phyloP scores from a whole-genome alignment of 2,113 vertebrate species.

The Rhagologus leucostigma region DNA sequence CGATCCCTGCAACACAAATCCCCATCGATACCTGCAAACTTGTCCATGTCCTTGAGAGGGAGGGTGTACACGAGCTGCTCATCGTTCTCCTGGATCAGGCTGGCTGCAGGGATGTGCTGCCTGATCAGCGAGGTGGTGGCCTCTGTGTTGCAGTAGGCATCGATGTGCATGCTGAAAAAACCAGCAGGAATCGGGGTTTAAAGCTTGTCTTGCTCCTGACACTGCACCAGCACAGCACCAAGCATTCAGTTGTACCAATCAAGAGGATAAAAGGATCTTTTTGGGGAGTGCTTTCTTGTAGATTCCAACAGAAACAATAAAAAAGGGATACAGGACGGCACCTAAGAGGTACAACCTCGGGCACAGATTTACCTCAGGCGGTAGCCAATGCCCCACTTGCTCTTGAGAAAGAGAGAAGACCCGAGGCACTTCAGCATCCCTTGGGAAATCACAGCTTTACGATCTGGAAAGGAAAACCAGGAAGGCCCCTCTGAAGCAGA shows the following conservation, averaged over 20 bases:
- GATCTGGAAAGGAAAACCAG: conserved; percentile 73
- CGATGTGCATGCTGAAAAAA: conserved; percentile 84
- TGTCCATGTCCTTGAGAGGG: conserved; percentile 89
- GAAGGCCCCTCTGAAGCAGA: neutral
- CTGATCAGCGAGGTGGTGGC: conserved; percentile 79
- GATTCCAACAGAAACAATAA: neutral
- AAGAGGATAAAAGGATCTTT: neutral
- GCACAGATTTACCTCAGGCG: conserved; percentile 80
- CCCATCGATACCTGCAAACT: conserved; percentile 81
- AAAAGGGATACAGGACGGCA: rapidly evolving
- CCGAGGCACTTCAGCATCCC: conserved; percentile 93
- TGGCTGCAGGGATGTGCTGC: conserved; percentile 83
- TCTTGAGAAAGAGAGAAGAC: conserved; percentile 96
- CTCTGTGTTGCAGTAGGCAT: conserved; percentile 77
- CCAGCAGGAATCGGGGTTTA: neutral
- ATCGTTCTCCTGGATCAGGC: conserved; percentile 81
- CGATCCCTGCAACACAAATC: neutral
- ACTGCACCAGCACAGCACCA: neutral
- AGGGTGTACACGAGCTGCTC: conserved; percentile 88
- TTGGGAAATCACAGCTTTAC: conserved; percentile 96
- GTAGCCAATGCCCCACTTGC: conserved; percentile 96
- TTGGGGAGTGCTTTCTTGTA: rapidly evolving
- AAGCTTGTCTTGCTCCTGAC: neutral
- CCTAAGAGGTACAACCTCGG: rapidly evolving
- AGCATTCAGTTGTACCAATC: rapidly evolving